phyloP scores from a whole-genome alignment of 2,797 vertebrate species.

The Malacoctenus gilli region DNA sequence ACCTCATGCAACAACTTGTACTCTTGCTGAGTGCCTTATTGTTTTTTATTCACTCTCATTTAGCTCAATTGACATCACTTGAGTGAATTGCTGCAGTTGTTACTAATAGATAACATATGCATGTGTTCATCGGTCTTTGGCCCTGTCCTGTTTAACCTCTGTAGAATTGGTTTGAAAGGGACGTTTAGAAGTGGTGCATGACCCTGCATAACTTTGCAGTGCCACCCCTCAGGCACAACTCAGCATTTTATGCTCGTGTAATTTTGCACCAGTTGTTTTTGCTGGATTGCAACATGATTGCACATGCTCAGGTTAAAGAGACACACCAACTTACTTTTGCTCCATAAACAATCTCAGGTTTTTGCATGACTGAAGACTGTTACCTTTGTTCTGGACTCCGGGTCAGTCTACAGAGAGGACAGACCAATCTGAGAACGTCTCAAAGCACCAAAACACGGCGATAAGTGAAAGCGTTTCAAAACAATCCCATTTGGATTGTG shows the following conservation, averaged over 20 bases:
- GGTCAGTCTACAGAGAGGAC: too few species aligned
- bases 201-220: slow-evolving; percentile 38
- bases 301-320: neutral
- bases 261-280: slow-evolving; percentile 12
- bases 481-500: neutral
- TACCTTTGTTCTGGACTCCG: too few species aligned
- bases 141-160: neutral
- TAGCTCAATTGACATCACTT: too few species aligned
- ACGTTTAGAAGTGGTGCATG: slow-evolving; percentile 37
- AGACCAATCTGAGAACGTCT: too few species aligned
- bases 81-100: too few species aligned
- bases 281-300: slow-evolving; percentile 7
- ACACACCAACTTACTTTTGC: slow-evolving; percentile 2
- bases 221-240: neutral
- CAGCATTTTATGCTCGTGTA: neutral
- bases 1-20: too few species aligned
- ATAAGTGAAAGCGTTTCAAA: neutral
- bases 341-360: neutral
- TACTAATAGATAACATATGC: too few species aligned
- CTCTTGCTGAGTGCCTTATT: too few species aligned
- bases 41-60: too few species aligned
- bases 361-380: too few species aligned
- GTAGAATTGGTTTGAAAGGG: neutral
- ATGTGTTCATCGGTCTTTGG: neutral
- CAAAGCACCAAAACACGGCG: neutral